Evolutionary conservation across 2,113 vertebrate genomes (phyloP), one percentile per base, ranked within the genome.

Genomic region (Dipodomys stephensi): DNA sequence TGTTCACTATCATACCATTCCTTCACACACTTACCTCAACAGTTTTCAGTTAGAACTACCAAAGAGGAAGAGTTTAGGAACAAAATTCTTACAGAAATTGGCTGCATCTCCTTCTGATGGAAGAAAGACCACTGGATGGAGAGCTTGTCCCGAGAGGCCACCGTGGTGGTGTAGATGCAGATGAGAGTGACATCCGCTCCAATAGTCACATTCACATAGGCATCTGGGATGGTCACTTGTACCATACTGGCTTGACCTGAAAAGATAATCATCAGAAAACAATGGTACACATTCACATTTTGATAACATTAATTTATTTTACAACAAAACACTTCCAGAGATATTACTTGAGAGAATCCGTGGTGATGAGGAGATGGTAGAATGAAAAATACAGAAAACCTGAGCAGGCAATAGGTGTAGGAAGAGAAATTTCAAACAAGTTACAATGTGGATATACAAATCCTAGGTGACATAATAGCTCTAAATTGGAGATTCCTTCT

Each of bases 51-150:
- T 13, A 64, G 16, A 94, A 81, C 65, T 94, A 91, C 16, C 32
- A 81, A 68, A 87, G 4, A 25, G 20, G 49, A 92, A 81, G 67
- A 65, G 62, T 64, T 94, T 78, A 77, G 60, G 77, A 19, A 80
- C 60, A 87, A 57, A 62, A 71, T 93, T 23, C 97, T 97, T 97
- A 97, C 97, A 1, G 96, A 87, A 76, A 46, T 22, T 72, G 89
- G 92, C 1, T 81, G 22, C 69, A 83, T 57, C 4, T 96, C 71
- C 73, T 95, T 81, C 20, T 95, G 83, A 72, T 93, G 91, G 44
- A 81, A 78, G 73, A 97, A 92, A 78, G 96, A 95, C 97, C 97
- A 97, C 78, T 97, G 97, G 87, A 97, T 96, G 71, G 88, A 74
- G 65, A 97, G 96, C 35, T 85, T 74, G 19, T 95, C 79, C 74